These are phyloP conservation scores for Scotopteryx bipunctaria DNA, from an alignment of 2,888 invertebrate genomes.

Conservation along the genomic window DNA sequence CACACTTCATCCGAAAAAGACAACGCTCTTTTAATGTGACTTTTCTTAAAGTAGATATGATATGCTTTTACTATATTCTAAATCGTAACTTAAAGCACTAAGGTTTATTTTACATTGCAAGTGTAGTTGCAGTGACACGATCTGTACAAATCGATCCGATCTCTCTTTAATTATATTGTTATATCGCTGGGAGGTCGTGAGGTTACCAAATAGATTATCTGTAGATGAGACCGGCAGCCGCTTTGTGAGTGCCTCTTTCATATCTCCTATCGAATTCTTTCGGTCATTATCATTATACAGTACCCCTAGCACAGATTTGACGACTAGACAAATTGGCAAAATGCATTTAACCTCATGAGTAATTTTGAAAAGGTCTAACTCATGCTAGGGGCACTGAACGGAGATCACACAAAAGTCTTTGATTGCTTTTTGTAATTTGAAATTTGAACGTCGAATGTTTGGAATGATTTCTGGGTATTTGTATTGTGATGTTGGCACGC, in stretches of 20 bases:
- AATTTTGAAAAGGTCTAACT: conserved; percentile 1
- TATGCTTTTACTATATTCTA: no score
- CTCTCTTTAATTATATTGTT: conserved; percentile 83
- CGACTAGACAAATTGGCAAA: not conserved
- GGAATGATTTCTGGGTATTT: conserved; percentile 66
- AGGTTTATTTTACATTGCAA: conserved; percentile 7
- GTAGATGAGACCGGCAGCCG: conserved; percentile 70
- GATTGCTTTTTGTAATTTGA: conserved; percentile 74
- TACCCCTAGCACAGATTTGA: conserved; percentile 6
- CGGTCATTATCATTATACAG: conserved; percentile 65
- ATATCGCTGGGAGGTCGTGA: conserved; percentile 75
- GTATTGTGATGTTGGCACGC: conserved; percentile 59
- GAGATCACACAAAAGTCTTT: conserved; percentile 63
- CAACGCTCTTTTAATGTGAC: no score
- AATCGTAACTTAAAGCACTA: not conserved
- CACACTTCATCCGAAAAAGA: no score
- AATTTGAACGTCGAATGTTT: conserved; percentile 68
- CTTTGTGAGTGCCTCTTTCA: conserved; percentile 67
- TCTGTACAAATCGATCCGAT: conserved; percentile 50
- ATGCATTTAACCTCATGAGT: not conserved
- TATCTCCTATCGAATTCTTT: conserved; percentile 71
- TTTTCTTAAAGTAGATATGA: no score
- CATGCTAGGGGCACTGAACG: conserved; percentile 29
- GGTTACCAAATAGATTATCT: conserved; percentile 83
- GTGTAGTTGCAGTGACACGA: not conserved